Evolutionary conservation across 2,113 vertebrate genomes (phyloP).

Genomic region (Pangasianodon hypophthalmus): DNA sequence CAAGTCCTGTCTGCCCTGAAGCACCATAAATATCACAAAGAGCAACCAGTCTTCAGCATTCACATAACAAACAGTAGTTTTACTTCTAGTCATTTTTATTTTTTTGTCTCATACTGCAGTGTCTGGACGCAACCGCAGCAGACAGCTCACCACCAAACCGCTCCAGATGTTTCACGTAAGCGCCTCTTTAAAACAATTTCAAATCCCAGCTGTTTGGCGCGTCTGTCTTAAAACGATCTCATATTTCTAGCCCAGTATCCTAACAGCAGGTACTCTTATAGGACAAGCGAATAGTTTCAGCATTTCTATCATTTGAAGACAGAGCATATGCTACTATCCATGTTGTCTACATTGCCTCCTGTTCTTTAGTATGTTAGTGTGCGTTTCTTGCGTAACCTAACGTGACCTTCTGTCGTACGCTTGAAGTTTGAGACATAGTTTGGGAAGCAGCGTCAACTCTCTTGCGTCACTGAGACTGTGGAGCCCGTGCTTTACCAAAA

Average conservation of each 20-base stretch:
- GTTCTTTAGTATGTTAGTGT: background rate
- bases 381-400: background rate
- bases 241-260: background rate
- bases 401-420: background rate
- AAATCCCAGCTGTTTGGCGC: background rate
- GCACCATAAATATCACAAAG: constrained; percentile 34
- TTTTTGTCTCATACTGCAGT: constrained; percentile 21
- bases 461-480: constrained; percentile 13
- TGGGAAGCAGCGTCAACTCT: background rate
- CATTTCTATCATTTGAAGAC: background rate
- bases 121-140: constrained; percentile 61
- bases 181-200: background rate
- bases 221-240: background rate
- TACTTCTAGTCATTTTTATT: constrained; percentile 15
- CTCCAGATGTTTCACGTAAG: constrained; percentile 65
- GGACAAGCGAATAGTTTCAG: background rate
- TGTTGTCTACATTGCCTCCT: background rate
- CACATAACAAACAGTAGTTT: constrained; percentile 33
- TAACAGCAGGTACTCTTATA: background rate
- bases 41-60: constrained; percentile 20
- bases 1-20: constrained; percentile 13
- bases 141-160: constrained; percentile 65
- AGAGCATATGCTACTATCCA: background rate
- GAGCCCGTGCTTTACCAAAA: background rate
- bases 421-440: background rate